A percentile compares a stretch with the other conserved stretches of the same genome.
Evolutionary conservation across 2,888 invertebrate species (phyloP).

Genomic region (Halictus quadricinctus): DNA sequence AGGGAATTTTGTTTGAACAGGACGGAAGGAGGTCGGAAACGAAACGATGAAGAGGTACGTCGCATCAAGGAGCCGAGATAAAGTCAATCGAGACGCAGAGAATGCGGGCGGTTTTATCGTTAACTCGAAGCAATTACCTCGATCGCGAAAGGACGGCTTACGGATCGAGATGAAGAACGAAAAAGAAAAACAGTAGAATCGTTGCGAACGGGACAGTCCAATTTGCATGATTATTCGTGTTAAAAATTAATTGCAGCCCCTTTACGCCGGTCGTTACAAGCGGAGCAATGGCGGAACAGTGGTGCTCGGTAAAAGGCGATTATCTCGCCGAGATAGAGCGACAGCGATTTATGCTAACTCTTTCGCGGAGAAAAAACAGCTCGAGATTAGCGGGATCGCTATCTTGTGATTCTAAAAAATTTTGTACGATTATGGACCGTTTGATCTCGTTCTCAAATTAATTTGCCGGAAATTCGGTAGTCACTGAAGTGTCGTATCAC

Average conservation of each 20-base stretch:
- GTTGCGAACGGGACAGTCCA: not conserved
- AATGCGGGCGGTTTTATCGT: not conserved
- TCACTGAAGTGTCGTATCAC: too few species aligned
- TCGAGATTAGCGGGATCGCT: not conserved
- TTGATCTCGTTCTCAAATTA: too few species aligned
- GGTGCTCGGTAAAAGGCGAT: not conserved
- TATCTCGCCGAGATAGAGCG: not conserved
- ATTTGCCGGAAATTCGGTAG: too few species aligned
- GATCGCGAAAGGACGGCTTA: not conserved
- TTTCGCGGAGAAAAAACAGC: not conserved
- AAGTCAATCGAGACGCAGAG: not conserved
- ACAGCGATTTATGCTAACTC: not conserved
- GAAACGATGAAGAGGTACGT: not conserved
- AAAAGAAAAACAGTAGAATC: too few species aligned
- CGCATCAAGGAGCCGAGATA: not conserved
- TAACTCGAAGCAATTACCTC: conserved; percentile 9
- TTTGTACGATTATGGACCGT: not conserved
- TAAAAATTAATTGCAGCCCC: not conserved
- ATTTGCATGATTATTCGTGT: not conserved
- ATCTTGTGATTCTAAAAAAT: not conserved
- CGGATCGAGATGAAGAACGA: not conserved
- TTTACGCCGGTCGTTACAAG: not conserved
- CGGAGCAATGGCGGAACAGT: not conserved
- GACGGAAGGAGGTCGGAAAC: not conserved
- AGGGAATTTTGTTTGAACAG: conserved; percentile 1